A percentile compares a stretch with the other conserved stretches of the same genome.
Evolutionary conservation across 2,113 vertebrate genomes (phyloP).

Genomic region (Bubo blakistoni): DNA sequence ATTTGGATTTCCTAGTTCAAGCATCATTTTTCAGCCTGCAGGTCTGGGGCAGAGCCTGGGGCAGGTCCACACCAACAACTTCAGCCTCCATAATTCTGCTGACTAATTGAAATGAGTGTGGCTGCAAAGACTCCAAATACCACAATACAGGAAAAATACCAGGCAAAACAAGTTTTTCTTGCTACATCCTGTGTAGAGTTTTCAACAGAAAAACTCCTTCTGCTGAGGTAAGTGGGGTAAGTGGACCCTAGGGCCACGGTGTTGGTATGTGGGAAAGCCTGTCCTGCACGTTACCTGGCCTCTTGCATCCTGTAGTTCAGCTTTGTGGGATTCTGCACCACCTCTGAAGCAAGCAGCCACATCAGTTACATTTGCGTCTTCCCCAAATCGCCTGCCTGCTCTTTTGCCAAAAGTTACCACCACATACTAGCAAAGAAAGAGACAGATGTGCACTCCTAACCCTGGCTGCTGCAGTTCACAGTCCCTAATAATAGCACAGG

Average conservation of each 20-base stretch:
- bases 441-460: neutral
- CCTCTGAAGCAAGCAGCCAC: neutral
- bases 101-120: rapidly evolving
- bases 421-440: neutral
- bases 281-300: too few relatives aligned
- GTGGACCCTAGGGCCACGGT: neutral
- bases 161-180: neutral
- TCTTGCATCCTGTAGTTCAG: neutral
- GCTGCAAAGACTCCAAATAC: neutral
- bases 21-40: neutral
- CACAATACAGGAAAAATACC: neutral
- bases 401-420: neutral
- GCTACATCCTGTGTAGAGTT: neutral
- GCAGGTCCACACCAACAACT: neutral
- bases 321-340: neutral
- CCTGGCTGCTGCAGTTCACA: rapidly evolving
- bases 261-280: neutral
- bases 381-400: neutral
- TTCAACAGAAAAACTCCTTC: neutral
- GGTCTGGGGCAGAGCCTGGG: neutral
- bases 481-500: neutral
- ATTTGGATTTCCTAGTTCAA: neutral
- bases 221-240: neutral
- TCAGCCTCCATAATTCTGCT: neutral
- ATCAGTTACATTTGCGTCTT: neutral